Evolutionary conservation across 2,113 vertebrate species (phyloP), one percentile per base, ranked within the genome.

Genomic region (Nesospiza acunhae): DNA sequence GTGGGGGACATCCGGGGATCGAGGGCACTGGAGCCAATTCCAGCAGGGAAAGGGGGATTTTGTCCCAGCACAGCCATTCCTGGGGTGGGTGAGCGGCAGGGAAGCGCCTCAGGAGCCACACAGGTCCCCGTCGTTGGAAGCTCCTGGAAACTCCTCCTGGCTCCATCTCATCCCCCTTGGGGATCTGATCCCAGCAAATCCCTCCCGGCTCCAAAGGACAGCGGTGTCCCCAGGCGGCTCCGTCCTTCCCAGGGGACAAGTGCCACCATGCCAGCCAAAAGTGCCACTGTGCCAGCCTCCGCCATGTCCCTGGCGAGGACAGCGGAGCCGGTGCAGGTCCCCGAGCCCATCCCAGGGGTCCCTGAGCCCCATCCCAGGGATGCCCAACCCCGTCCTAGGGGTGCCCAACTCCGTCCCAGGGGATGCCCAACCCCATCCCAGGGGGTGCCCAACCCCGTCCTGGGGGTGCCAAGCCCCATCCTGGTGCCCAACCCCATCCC

Each of bases 1-100:
- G n/a, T 1, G 2, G 2, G 4, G 3, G 55, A 19, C 80, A 52
- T 13, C 7, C 7, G 1, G 21, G 13, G 39, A 5, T 5, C 3
- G 33, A 46, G 35, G 59, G 41, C 6, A 10, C 5, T 0, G 3
- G 59, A 27, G 16, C 27, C 9, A 33, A 14, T 27, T 26, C 14
- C 35, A 44, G 68, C n/a, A 14, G 41, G 80, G 47, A 39, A 59
- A 66, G 9, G 52, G 37, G 9, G 3, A 12, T 35, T 77, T 50
- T 22, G 33, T 41, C 37, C 55, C 74, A 9, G 67, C 2, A 1
- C 47, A 7, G 41, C 33, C 21, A 0, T 14, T 44, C 55, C 85
- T 22, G 58, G 56, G 76, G 52, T 33, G 2, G 56, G 62, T 63
- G 75, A 52, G 14, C 0, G 67, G 58, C 37, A 3, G 56, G 67